phyloP scores from a whole-genome alignment of 2,113 vertebrate genomes.

The Donacobius atricapilla region DNA sequence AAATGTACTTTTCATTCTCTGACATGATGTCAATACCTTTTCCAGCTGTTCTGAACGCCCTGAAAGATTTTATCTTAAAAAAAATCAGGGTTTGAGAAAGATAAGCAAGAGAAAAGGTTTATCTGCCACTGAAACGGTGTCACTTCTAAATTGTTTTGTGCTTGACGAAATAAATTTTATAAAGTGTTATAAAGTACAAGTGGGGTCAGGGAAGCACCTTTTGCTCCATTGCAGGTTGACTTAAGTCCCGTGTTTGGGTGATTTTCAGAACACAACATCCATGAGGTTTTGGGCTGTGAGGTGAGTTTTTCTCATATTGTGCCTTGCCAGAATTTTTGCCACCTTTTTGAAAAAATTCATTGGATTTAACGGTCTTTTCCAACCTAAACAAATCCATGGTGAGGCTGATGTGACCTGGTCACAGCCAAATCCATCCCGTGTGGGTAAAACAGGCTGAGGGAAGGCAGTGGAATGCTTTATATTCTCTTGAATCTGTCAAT shows the following conservation, averaged over 20 bases:
- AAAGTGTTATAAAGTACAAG: neutral
- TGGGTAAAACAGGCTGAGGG: neutral
- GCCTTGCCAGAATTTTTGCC: neutral
- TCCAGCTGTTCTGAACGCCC: neutral
- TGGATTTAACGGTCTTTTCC: neutral
- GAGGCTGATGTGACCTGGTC: neutral
- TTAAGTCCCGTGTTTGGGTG: neutral
- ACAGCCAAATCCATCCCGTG: neutral
- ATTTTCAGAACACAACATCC: neutral
- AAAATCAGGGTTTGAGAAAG: neutral
- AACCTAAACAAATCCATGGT: neutral
- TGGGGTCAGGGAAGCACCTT: neutral
- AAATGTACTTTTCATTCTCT: conserved; percentile 55
- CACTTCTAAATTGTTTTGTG: neutral
- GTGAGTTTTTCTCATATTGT: neutral
- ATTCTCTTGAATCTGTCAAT: neutral
- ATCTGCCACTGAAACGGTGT: neutral
- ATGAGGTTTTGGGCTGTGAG: neutral
- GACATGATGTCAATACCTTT: conserved; percentile 51
- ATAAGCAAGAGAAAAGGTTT: neutral
- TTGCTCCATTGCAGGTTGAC: neutral
- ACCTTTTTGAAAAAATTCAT: neutral
- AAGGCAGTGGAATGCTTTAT: neutral
- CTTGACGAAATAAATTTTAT: neutral
- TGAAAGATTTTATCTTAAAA: neutral